These are phyloP conservation scores for Seira ritae DNA, from an alignment of 2,888 invertebrate species.

Conservation along the genomic window DNA sequence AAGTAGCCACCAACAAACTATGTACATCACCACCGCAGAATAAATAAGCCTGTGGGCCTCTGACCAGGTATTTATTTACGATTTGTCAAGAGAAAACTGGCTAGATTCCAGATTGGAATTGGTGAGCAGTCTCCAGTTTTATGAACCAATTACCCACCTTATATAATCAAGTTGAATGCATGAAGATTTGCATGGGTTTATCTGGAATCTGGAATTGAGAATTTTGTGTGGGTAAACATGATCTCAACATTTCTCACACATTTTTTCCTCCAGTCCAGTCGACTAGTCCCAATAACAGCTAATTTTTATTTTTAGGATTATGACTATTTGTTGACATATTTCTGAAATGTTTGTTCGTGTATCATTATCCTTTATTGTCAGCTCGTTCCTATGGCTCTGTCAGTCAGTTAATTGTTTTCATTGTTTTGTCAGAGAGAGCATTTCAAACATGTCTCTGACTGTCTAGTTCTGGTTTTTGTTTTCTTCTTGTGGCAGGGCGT, in stretches of 20 bases:
- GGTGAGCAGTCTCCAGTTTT: slow-evolving; percentile 58
- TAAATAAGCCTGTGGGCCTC: no score
- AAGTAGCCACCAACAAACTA: no score
- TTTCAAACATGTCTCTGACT: not conserved
- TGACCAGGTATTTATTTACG: no score
- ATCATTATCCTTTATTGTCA: slow-evolving; percentile 8
- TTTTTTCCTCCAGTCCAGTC: not conserved
- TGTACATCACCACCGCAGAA: no score
- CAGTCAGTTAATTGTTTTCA: slow-evolving; percentile 5
- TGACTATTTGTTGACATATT: slow-evolving; percentile 8
- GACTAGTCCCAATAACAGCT: no score
- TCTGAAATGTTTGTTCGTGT: not conserved
- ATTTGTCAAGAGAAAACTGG: slow-evolving; percentile 59
- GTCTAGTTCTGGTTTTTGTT: not conserved
- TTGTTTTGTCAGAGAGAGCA: not conserved
- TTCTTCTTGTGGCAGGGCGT: slow-evolving; percentile 29
- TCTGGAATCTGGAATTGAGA: no score
- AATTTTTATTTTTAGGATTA: slow-evolving; percentile 1
- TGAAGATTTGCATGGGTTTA: not conserved
- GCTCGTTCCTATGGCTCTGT: not conserved
- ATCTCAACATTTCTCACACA: not conserved
- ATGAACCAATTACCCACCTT: slow-evolving; percentile 73
- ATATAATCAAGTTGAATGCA: not conserved
- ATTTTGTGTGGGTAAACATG: not conserved
- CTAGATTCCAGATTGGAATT: slow-evolving; percentile 8